These are phyloP conservation scores for Scaeva pyrastri DNA, from an alignment of 2,888 invertebrate species.

Conservation along the genomic window DNA sequence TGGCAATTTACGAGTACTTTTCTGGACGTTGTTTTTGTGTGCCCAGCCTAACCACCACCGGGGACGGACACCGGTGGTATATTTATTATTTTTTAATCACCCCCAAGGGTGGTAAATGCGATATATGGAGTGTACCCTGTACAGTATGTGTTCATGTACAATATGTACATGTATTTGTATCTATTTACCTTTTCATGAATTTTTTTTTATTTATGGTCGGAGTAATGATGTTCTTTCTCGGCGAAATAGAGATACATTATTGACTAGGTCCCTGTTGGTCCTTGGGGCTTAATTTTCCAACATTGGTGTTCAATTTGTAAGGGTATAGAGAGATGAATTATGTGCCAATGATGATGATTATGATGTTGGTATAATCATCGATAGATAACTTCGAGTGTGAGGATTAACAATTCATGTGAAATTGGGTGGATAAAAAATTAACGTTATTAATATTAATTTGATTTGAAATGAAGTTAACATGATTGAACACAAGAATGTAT, in stretches of 20 bases:
- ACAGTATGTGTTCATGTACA: background rate
- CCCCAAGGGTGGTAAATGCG: constrained; percentile 79
- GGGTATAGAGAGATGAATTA: constrained; percentile 50
- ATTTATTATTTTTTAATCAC: constrained; percentile 84
- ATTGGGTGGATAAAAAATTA: constrained; percentile 21
- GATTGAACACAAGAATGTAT: too few species aligned
- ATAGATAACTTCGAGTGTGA: constrained; percentile 9
- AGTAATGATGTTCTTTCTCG: constrained; percentile 48
- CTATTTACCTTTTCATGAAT: background rate
- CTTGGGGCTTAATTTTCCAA: constrained; percentile 68
- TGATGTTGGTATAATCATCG: constrained; percentile 36
- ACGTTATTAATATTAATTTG: too few species aligned
- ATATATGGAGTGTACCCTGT: too few species aligned
- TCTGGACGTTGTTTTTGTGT: constrained; percentile 20
- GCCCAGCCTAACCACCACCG: background rate
- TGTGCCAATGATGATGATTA: constrained; percentile 53
- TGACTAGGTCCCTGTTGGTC: constrained; percentile 56
- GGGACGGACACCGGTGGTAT: constrained; percentile 74
- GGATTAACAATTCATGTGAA: background rate
- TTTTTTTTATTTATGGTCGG: constrained; percentile 16
- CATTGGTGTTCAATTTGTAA: constrained; percentile 23
- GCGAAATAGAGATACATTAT: constrained; percentile 51
- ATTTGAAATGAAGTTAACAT: too few species aligned
- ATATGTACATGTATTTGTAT: too few species aligned
- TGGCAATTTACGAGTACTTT: constrained; percentile 73